Evolutionary conservation across 2,888 invertebrate species (phyloP).

Genomic region (Latrodectus hesperus): DNA sequence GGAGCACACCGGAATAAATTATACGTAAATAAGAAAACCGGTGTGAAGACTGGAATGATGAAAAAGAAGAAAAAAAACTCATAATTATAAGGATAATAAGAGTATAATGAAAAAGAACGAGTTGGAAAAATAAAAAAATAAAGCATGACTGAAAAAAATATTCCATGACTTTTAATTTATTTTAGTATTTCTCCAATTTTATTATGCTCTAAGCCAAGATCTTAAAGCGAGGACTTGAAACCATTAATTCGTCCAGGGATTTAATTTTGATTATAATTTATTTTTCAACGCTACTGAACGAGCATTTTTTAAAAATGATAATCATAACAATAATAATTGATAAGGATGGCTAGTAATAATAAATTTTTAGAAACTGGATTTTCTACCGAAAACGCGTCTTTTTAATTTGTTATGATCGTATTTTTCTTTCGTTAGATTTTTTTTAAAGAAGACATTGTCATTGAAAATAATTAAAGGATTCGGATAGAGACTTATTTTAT

Average conservation of each 20-base stretch:
- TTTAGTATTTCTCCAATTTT: constrained; percentile 25
- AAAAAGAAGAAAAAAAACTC: constrained; percentile 22
- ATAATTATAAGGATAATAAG: constrained; percentile 51
- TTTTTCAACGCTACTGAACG: constrained; percentile 8
- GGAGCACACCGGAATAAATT: constrained; percentile 5
- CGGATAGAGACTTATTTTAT: neutral
- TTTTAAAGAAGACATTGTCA: constrained; percentile 13
- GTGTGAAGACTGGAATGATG: neutral
- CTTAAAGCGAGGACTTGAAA: neutral
- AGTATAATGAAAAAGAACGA: constrained; percentile 40
- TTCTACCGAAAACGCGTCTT: neutral
- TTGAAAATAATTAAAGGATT: constrained; percentile 4
- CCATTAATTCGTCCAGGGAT: constrained; percentile 32
- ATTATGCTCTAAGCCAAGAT: constrained; percentile 1
- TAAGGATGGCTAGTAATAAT: neutral
- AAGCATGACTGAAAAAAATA: constrained; percentile 3
- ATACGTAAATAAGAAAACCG: constrained; percentile 15
- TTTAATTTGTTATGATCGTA: neutral
- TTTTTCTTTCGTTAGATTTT: constrained; percentile 6
- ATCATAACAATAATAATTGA: neutral
- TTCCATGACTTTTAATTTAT: constrained; percentile 29
- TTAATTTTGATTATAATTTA: constrained; percentile 47
- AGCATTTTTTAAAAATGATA: neutral
- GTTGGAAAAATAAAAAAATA: constrained; percentile 23
- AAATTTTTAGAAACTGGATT: constrained; percentile 39